Evolutionary conservation across 2,113 vertebrate genomes (phyloP), one percentile per base, ranked within the genome.

Genomic region (Petrocephalus zakoni): DNA sequence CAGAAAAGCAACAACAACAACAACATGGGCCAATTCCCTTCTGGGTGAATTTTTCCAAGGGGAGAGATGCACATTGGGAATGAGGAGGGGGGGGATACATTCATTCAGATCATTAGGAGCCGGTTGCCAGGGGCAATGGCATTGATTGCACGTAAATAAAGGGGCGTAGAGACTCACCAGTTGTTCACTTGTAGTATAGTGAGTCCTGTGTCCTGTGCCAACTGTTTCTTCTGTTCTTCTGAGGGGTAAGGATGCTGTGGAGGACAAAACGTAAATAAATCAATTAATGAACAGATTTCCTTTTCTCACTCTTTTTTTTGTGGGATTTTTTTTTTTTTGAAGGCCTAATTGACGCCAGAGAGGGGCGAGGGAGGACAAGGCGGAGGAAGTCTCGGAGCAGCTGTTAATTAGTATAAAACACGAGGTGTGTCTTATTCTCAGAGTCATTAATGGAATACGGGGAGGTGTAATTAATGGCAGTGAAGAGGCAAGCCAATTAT

Each of bases 141-240:
- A 94, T 92, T 88, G 93, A 94, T 90, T 92, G 87, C 89, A 90
- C 55, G 90, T 92, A 95, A 96, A 96, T 92, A 94, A 89, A 58
- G 88, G 87, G 95, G 89, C 89, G 58, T 92, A 93, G 93, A 94
- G 92, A 97, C 98, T 97, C 93, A 99, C 98, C 98, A 99, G 92
- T 99, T 99, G 97, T 99, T 99, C 96, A 99, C 98, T 97, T 99
- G 98, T 95, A 99, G 97, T 96, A 99, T 99, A 94, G 98, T 99
- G 94, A 99, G 97, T 91, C 98, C 98, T 6, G 98, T 99, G 95
- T 99, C 98, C 96, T 99, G 98, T 93, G 98, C 98, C 96, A 99
- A 96, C 95, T 99, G 98, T 93, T 99, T 99, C 96, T 99, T 99
- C 97, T 99, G 98, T 95, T 99, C 98, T 97, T 99, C 98, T 94